A percentile compares a stretch with the other conserved stretches of the same genome.
Conservation (phyloP, 2,888 invertebrate species). For the Drosophila cognata region DNA sequence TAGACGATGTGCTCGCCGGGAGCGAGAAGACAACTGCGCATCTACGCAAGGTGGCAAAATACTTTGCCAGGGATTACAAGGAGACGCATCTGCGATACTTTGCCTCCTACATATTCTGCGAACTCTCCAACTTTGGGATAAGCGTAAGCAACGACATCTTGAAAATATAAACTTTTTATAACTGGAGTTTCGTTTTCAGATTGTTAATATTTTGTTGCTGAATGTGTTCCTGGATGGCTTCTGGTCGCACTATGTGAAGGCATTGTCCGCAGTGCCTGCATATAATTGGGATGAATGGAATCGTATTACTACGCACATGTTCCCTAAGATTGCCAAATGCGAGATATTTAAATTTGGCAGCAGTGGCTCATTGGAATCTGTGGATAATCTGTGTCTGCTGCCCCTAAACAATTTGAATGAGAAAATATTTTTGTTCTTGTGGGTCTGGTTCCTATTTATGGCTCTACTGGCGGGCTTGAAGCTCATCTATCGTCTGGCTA, state of each 20-base stretch:
- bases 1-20: conserved; percentile 70
- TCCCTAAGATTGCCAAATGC: conserved; percentile 93
- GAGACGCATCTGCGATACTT: conserved; percentile 86
- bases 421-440: conserved; percentile 90
- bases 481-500: conserved; percentile 88
- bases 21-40: conserved; percentile 65
- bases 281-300: conserved; percentile 83
- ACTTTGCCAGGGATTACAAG: conserved; percentile 78
- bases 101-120: conserved; percentile 89
- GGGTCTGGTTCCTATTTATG: conserved; percentile 91
- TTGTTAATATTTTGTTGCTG: conserved; percentile 80
- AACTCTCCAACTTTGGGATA: conserved; percentile 90
- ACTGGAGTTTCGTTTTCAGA: conserved; percentile 40
- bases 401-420: conserved; percentile 92
- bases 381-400: conserved; percentile 91
- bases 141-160: conserved; percentile 86
- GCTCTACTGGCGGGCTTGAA: conserved; percentile 87
- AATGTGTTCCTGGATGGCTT: conserved; percentile 82
- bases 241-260: conserved; percentile 81
- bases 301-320: conserved; percentile 80
- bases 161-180: neutral
- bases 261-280: conserved; percentile 73
- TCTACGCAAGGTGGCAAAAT: conserved; percentile 69
- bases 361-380: conserved; percentile 91
- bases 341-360: conserved; percentile 94